These are phyloP conservation scores for Agrotis puta DNA, from an alignment of 2,888 invertebrate species.

Conservation along the genomic window DNA sequence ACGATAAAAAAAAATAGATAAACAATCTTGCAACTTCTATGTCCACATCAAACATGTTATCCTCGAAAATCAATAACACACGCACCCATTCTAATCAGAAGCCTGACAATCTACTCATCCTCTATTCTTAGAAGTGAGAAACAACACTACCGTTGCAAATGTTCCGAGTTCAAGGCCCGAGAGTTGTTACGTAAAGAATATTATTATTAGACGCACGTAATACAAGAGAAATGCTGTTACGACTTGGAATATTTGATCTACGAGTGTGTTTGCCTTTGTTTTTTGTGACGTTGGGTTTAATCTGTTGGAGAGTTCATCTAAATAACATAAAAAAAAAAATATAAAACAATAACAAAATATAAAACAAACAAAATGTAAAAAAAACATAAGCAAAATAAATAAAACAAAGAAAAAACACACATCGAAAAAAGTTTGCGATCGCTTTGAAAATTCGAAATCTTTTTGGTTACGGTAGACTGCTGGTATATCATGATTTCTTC, in stretches of 20 bases:
- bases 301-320: slow-evolving; percentile 1
- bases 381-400: too few relatives aligned
- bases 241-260: slow-evolving; percentile 23
- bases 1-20: too few relatives aligned
- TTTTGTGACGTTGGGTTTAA: not conserved
- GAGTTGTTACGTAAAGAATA: slow-evolving; percentile 55
- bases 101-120: slow-evolving; percentile 6
- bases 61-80: not conserved
- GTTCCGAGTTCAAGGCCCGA: slow-evolving; percentile 70
- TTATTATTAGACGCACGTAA: slow-evolving; percentile 58
- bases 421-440: too few relatives aligned
- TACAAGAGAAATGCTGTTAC: slow-evolving; percentile 49
- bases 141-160: slow-evolving; percentile 44
- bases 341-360: too few relatives aligned
- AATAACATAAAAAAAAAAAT: too few relatives aligned
- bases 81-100: not conserved
- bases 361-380: too few relatives aligned
- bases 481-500: too few relatives aligned
- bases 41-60: not conserved
- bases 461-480: too few relatives aligned
- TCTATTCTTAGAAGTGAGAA: slow-evolving; percentile 32
- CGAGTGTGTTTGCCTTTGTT: slow-evolving; percentile 8
- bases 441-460: too few relatives aligned
- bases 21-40: not conserved
- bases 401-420: too few relatives aligned